Evolutionary conservation across 2,797 vertebrate species (phyloP).

Genomic region (Falco biarmicus): DNA sequence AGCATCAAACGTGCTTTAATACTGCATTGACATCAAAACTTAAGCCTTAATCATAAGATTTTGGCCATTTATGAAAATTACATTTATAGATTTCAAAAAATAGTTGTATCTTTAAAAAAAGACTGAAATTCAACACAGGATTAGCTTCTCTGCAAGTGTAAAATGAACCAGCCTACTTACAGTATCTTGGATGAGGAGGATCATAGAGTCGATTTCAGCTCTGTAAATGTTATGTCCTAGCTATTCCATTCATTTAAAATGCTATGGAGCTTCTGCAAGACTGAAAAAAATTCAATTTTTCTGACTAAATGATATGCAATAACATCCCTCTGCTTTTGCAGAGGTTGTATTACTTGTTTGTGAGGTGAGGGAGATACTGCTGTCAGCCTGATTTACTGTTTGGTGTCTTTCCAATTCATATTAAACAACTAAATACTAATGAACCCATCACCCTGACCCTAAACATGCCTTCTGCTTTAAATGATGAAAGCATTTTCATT

Average conservation of each 20-base stretch:
- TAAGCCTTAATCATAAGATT: not conserved
- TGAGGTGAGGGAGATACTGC: not conserved
- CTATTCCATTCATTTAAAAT: not conserved
- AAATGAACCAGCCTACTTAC: not conserved
- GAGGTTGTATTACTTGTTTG: not conserved
- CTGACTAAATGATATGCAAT: not conserved
- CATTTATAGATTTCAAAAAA: not conserved
- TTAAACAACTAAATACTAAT: not conserved
- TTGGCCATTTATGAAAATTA: not conserved
- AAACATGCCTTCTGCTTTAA: not conserved
- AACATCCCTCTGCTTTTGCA: not conserved
- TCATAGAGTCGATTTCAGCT: not conserved
- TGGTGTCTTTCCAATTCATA: not conserved
- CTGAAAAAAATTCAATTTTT: not conserved
- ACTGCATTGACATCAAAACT: not conserved
- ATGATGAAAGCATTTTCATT: not conserved
- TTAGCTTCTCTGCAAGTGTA: not conserved
- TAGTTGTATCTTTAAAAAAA: not conserved
- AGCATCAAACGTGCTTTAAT: not conserved
- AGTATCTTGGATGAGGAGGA: not conserved
- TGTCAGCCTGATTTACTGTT: not conserved
- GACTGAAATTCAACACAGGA: not conserved
- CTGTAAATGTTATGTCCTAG: not conserved
- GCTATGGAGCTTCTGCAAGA: not conserved
- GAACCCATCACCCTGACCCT: not conserved